Evolutionary conservation across 1,140 invertebrate genomes (phyloP).

Genomic region (Apis florea): DNA sequence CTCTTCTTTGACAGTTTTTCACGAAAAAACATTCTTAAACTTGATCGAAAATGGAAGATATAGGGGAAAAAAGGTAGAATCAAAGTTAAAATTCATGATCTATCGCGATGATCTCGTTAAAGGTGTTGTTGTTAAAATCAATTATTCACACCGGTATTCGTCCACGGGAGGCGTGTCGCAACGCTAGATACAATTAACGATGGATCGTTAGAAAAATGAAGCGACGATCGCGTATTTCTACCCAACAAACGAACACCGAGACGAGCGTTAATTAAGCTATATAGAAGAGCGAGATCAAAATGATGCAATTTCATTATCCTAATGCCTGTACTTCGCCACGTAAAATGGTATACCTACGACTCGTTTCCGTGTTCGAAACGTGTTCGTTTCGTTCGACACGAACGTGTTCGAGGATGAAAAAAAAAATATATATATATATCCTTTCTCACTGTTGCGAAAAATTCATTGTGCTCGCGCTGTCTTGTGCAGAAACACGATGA

Average conservation of each 20-base stretch:
- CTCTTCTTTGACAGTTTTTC: too few relatives aligned
- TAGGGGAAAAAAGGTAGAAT: too few relatives aligned
- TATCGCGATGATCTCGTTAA: background rate
- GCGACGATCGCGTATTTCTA: background rate
- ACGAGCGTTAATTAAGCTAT: conserved; percentile 28
- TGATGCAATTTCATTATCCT: conserved; percentile 30
- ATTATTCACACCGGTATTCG: background rate
- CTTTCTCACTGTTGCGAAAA: background rate
- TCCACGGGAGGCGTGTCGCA: background rate
- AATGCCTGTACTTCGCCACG: conserved; percentile 19
- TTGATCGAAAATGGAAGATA: background rate
- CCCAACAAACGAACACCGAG: background rate
- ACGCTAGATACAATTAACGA: background rate
- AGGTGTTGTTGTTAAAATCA: background rate
- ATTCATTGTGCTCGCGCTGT: too few relatives aligned
- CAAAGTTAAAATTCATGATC: too few relatives aligned
- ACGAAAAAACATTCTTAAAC: too few relatives aligned
- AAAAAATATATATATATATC: background rate
- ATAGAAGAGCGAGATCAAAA: conserved; percentile 1
- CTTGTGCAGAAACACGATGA: too few relatives aligned
- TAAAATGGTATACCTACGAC: background rate
- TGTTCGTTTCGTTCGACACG: background rate
- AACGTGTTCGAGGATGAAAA: background rate
- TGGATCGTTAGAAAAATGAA: background rate
- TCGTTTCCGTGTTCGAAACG: conserved; percentile 4